Evolutionary conservation across 2,888 invertebrate genomes (phyloP), one percentile per base, ranked within the genome.

Genomic region (Noctua fimbriata): DNA sequence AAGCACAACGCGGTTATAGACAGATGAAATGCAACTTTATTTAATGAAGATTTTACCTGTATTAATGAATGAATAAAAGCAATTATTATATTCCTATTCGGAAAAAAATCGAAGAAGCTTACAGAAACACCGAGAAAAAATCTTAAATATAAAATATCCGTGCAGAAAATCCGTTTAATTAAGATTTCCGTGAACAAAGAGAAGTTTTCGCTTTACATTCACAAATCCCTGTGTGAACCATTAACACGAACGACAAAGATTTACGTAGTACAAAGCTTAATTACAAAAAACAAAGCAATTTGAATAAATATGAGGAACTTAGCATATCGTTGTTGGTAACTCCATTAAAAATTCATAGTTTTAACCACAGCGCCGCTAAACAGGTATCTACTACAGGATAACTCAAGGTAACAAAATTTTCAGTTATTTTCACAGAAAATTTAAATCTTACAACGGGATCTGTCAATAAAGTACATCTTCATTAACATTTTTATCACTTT

Each of bases 281-380:
- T 90, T 91, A 91, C 88, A 89, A 90, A 91, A 92, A 91, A 85
- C 84, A 90, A 77, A 87, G 88, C 86, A 89, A 92, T 93, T 92
- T 93, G 90, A 92, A 93, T 92, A 92, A 92, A 92, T 91, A 93
- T 93, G 93, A 92, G 90, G 86, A 88, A 91, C 89, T 93, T 92
- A 92, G 90, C 92, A 92, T 91, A 91, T 82, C 87, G 89, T 88
- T 89, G 89, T 88, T 87, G 83, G 87, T 83, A 81, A 88, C 76
- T 82, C 76, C 89, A 92, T 94, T 92, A 93, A 91, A 92, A 93
- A 93, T 93, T 91, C 92, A 93, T 92, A 92, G 91, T 90, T 88
- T 84, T 83, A 71, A 71, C 74, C 73, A 9, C 69, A 69, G 69
- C 66, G 49, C 14, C 18, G 41, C 71, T 72, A 81, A 82, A 86